Evolutionary conservation across 2,888 invertebrate genomes (phyloP), one percentile per base, ranked within the genome.

Genomic region (Pharmacophagus antenor): DNA sequence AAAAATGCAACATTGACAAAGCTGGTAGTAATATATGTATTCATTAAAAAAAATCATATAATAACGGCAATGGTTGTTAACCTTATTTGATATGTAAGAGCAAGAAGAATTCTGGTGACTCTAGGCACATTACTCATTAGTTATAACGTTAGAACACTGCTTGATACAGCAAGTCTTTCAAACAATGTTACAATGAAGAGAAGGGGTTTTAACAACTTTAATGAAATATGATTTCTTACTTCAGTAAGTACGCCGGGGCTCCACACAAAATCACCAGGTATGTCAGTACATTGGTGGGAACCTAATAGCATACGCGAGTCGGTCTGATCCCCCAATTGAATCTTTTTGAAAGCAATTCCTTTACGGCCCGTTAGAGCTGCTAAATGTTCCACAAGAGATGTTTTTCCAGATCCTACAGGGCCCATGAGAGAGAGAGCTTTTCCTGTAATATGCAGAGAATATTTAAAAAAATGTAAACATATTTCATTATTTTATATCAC

Each of bases 251-350:
- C 95, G n/a, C 99, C 99, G 1, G 98, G 95, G 69, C 96, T 94
- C 99, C 99, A 99, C 20, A 97, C 88, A 89, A 99, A 99, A 84
- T 99, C 98, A 15, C 99, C 99, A 0, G 99, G 99, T 52, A 98
- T 93, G 78, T 99, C 98, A 0, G 99, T 98, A 77, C 99, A 99
- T 67, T 96, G 93, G 80, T 98, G 98, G 0, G 95, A 95, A 0
- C 99, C 99, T 8, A 99, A 88, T 56, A 99, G 84, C 93, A 97
- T 97, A 85, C 98, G 96, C 56, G 98, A 96, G 80, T 99, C 99
- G 1, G 98, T 98, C 85, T 99, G 98, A 84, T 99, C 99, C 6
- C 99, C 98, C 27, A 99, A 90, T 75, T 99, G 99, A 23, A 99
- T 95, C 81, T 97, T 96, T 63, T 96, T 92, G 62, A 91, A 88